These are phyloP conservation scores for Trichechus manatus DNA, from an alignment of 2,113 vertebrate species.

Conservation along the genomic window DNA sequence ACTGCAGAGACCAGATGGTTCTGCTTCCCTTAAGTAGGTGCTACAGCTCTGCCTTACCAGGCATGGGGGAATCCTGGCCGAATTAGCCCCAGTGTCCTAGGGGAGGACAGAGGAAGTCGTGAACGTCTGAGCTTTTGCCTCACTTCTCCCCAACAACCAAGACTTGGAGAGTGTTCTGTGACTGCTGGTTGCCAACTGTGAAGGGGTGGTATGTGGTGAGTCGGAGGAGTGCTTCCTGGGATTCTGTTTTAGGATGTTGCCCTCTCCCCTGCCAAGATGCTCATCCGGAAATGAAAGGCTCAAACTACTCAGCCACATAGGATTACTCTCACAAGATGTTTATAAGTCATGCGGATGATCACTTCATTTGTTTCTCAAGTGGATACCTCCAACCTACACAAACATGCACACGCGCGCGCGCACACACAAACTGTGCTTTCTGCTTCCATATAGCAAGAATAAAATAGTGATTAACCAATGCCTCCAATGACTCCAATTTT, in stretches of 20 bases:
- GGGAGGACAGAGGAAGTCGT: constrained; percentile 60
- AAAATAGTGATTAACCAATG: constrained; percentile 36
- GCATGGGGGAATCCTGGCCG: constrained; percentile 54
- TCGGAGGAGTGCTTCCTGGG: background rate
- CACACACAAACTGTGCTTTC: constrained; percentile 54
- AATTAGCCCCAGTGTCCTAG: constrained; percentile 73
- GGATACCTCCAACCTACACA: background rate
- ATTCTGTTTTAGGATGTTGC: background rate
- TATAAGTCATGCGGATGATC: constrained; percentile 52
- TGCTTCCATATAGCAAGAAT: background rate
- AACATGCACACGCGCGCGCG: background rate
- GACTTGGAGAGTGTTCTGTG: constrained; percentile 37
- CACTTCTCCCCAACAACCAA: background rate
- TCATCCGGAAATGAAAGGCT: background rate
- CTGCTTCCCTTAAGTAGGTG: constrained; percentile 75
- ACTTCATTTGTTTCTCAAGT: constrained; percentile 11
- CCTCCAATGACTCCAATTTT: constrained; percentile 35
- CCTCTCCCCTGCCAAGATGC: background rate
- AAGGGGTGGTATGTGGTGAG: background rate
- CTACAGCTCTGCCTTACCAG: constrained; percentile 56
- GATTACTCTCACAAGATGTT: constrained; percentile 58
- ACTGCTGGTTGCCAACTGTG: constrained; percentile 13
- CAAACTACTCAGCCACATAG: constrained; percentile 16
- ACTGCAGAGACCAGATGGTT: constrained; percentile 79
- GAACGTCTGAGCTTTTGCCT: background rate